Percentiles rank a stretch among this genome's conserved stretches.
Evolutionary conservation across 2,888 invertebrate species (phyloP).

Genomic region (Cheilosia scutellata): DNA sequence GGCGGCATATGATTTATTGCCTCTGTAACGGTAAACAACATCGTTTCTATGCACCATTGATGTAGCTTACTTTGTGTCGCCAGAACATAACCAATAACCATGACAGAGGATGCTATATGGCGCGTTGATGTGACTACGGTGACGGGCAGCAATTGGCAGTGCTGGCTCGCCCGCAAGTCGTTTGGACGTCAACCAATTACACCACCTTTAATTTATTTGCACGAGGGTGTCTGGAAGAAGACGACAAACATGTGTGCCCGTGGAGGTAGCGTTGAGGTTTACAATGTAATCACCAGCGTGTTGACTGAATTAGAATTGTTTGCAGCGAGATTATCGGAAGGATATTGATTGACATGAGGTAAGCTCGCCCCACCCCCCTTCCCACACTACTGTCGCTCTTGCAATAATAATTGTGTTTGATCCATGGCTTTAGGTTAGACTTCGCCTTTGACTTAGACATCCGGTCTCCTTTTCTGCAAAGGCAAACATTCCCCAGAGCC

Average conservation of each 20-base stretch:
- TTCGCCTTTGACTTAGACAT: not conserved
- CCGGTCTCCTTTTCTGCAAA: conserved; percentile 16
- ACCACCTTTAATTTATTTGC: conserved; percentile 54
- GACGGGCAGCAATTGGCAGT: conserved; percentile 56
- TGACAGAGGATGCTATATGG: conserved; percentile 45
- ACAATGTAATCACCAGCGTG: conserved; percentile 22
- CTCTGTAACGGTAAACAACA: conserved; percentile 66
- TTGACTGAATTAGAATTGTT: conserved; percentile 2
- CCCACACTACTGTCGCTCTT: no score
- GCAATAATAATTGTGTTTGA: no score
- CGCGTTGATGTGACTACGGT: conserved; percentile 41
- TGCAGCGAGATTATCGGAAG: not conserved
- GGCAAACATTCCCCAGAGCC: conserved; percentile 41
- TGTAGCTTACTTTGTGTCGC: conserved; percentile 50
- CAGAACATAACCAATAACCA: conserved; percentile 59
- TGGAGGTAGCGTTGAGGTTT: conserved; percentile 2
- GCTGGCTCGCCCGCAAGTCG: conserved; percentile 50
- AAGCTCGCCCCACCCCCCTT: not conserved
- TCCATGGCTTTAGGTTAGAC: no score
- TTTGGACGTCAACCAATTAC: conserved; percentile 68
- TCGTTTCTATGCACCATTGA: conserved; percentile 42
- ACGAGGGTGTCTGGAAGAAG: conserved; percentile 3
- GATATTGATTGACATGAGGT: conserved; percentile 9
- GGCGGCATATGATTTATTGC: conserved; percentile 74
- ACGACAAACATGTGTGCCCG: conserved; percentile 22